phyloP scores from a whole-genome alignment of 2,113 vertebrate species.

The Galemys pyrenaicus region DNA sequence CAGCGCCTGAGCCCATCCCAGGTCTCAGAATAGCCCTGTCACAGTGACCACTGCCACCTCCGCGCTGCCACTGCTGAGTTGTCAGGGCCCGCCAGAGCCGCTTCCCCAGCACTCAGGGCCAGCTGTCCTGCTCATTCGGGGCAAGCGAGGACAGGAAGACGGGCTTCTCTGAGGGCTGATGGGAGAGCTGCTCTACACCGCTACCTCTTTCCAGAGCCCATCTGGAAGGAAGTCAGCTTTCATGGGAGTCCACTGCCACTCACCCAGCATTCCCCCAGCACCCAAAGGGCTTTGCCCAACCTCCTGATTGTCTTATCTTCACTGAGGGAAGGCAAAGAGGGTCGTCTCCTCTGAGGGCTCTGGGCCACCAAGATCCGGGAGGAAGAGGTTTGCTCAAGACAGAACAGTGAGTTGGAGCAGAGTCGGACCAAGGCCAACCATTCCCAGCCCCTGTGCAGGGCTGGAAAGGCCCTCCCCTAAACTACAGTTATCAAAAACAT shows the following conservation, averaged over 20 bases:
- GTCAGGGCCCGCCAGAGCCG: conserved; percentile 62
- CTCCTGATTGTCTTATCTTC: not conserved
- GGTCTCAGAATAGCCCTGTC: conserved; percentile 77
- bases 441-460: not conserved
- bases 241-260: not conserved
- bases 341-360: not conserved
- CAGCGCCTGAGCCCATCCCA: conserved; percentile 44
- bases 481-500: not conserved
- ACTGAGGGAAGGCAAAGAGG: not conserved
- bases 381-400: not conserved
- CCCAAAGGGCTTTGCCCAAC: not conserved
- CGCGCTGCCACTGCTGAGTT: conserved; percentile 62
- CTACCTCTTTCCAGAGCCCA: not conserved
- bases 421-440: not conserved
- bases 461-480: not conserved
- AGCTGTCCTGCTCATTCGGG: conserved; percentile 57
- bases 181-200: not conserved
- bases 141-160: conserved; percentile 75
- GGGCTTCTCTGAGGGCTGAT: conserved; percentile 6
- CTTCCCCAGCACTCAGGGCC: conserved; percentile 51
- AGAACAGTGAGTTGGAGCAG: not conserved
- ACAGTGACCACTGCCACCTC: conserved; percentile 22
- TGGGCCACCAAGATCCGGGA: not conserved
- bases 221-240: conserved; percentile 28
- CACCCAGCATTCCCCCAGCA: not conserved